Evolutionary conservation across 2,888 invertebrate species (phyloP).

Genomic region (Piscicola geometra): DNA sequence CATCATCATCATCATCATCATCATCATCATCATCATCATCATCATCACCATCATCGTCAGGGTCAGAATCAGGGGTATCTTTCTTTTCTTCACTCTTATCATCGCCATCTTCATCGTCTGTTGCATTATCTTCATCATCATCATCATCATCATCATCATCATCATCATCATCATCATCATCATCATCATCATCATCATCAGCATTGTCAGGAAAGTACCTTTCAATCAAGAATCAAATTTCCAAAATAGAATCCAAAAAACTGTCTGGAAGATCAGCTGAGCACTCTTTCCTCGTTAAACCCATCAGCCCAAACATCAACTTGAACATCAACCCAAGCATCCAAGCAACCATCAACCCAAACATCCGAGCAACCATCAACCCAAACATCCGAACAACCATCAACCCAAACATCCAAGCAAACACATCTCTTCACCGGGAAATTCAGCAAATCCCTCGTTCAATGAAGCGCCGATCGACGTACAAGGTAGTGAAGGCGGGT

Average conservation of each 20-base stretch:
- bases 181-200: constrained; percentile 29
- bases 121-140: not conserved
- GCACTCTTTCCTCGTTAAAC: too few species aligned
- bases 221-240: too few species aligned
- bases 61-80: not conserved
- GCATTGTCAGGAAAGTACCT: constrained; percentile 9
- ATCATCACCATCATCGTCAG: constrained; percentile 8
- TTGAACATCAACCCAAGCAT: not conserved
- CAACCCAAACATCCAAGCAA: not conserved
- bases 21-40: constrained; percentile 32
- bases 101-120: not conserved
- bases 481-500: constrained; percentile 90
- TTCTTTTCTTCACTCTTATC: not conserved
- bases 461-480: constrained; percentile 39
- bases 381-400: not conserved
- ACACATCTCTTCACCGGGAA: not conserved
- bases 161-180: constrained; percentile 23
- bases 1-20: constrained; percentile 21
- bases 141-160: constrained; percentile 18
- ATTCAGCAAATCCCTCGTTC: not conserved
- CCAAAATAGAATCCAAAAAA: too few species aligned
- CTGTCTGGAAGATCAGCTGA: too few species aligned
- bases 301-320: too few species aligned
- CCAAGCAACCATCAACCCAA: not conserved
- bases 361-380: not conserved